A percentile compares a stretch with the other conserved stretches of the same genome.
phyloP scores from a whole-genome alignment of 2,113 vertebrate species.

The Pycnonotus jocosus region DNA sequence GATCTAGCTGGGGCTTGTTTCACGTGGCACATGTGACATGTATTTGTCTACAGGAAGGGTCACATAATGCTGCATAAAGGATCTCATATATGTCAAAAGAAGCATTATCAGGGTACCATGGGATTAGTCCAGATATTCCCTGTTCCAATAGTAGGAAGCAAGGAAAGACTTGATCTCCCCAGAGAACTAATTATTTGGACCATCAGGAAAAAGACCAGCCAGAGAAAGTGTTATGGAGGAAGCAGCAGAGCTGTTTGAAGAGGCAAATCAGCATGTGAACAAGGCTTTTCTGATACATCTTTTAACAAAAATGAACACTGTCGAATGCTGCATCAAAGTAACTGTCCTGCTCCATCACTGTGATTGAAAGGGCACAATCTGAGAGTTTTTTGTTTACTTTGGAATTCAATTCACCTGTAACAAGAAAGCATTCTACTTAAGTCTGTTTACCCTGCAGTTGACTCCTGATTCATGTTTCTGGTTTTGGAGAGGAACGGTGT shows the following conservation, averaged over 20 bases:
- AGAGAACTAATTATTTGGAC: constrained; percentile 58
- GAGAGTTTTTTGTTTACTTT: background rate
- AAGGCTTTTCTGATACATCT: background rate
- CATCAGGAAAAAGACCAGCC: constrained; percentile 35
- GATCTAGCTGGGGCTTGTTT: background rate
- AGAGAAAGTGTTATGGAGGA: background rate
- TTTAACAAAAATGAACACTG: background rate
- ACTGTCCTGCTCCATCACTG: background rate
- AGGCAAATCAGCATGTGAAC: background rate
- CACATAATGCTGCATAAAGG: background rate
- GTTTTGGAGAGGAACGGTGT: background rate
- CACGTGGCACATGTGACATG: background rate
- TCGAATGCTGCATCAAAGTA: background rate
- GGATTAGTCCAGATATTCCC: constrained; percentile 18
- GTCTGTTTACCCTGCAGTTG: background rate
- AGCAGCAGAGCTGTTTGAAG: constrained; percentile 31
- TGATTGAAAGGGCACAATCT: background rate
- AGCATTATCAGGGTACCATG: background rate
- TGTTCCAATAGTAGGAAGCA: constrained; percentile 13
- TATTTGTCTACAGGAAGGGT: background rate
- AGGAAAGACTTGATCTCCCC: constrained; percentile 39
- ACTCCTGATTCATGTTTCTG: background rate
- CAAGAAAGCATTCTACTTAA: background rate
- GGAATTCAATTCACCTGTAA: background rate
- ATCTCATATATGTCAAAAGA: background rate